phyloP scores from a whole-genome alignment of 2,888 invertebrate species.

The Anodontia alba region DNA sequence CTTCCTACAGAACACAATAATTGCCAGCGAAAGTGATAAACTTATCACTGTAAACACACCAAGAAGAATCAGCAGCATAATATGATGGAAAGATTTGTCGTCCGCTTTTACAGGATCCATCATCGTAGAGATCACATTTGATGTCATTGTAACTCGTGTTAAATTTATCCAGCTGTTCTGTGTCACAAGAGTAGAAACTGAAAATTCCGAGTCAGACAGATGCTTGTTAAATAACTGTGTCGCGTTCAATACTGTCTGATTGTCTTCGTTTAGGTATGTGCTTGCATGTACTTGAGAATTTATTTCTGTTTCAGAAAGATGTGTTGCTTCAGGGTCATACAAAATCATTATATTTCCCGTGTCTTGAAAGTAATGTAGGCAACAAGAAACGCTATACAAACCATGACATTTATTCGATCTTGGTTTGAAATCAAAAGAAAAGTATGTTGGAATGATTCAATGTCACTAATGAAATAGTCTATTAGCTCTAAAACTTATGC shows the following conservation, averaged over 20 bases:
- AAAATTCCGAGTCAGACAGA: not conserved
- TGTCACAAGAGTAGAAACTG: not conserved
- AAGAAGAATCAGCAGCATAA: conserved; percentile 54
- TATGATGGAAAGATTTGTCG: conserved; percentile 25
- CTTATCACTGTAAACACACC: conserved; percentile 80
- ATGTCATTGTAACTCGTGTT: not conserved
- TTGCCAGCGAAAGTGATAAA: conserved; percentile 74
- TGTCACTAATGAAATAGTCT: no score
- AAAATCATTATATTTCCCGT: not conserved
- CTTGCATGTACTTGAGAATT: not conserved
- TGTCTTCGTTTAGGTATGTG: not conserved
- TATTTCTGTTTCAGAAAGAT: not conserved
- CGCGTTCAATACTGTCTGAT: not conserved
- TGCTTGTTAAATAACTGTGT: not conserved
- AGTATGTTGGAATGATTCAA: no score
- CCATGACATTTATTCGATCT: no score
- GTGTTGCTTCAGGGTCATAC: not conserved
- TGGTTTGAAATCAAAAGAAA: no score
- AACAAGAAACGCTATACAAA: no score
- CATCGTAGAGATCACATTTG: not conserved
- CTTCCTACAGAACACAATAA: conserved; percentile 82
- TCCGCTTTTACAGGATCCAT: not conserved
- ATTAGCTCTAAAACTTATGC: no score
- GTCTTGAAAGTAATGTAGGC: no score
- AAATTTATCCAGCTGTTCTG: not conserved